phyloP scores from a whole-genome alignment of 2,113 vertebrate genomes.

The Pomatostomus ruficeps region DNA sequence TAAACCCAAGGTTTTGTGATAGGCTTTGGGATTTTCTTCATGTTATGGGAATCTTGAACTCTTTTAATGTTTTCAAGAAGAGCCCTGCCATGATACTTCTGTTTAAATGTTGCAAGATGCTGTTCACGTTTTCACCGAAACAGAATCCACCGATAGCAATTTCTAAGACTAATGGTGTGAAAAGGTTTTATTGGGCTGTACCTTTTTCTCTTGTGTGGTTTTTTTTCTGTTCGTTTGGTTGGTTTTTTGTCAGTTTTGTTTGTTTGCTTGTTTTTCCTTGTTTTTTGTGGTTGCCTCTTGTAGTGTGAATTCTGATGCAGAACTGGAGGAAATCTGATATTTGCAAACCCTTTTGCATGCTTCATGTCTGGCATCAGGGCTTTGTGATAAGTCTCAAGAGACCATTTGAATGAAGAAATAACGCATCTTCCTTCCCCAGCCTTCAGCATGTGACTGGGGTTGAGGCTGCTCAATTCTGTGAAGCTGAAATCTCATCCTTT shows the following conservation, averaged over 20 bases:
- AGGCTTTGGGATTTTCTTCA: not conserved
- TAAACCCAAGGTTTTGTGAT: not conserved
- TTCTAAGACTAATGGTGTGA: not conserved
- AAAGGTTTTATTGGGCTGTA: not conserved
- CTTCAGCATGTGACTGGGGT: not conserved
- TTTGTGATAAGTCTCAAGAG: not conserved
- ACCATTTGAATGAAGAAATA: not conserved
- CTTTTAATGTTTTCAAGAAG: not conserved
- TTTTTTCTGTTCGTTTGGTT: not conserved
- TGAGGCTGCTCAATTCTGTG: not conserved
- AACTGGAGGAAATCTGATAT: not conserved
- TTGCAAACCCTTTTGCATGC: rapidly evolving
- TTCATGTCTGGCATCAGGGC: not conserved
- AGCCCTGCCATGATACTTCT: not conserved
- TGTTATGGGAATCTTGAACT: not conserved
- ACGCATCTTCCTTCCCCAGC: not conserved
- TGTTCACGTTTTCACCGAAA: not conserved
- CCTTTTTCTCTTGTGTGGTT: not conserved
- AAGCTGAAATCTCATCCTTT: not conserved
- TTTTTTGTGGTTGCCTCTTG: not conserved
- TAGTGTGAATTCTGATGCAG: not conserved
- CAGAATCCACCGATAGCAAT: not conserved
- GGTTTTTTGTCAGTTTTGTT: not conserved
- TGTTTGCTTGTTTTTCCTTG: not conserved
- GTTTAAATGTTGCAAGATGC: not conserved